These are phyloP conservation scores for Alviniconcha strummeri DNA, from an alignment of 2,888 invertebrate genomes.

Conservation along the genomic window DNA sequence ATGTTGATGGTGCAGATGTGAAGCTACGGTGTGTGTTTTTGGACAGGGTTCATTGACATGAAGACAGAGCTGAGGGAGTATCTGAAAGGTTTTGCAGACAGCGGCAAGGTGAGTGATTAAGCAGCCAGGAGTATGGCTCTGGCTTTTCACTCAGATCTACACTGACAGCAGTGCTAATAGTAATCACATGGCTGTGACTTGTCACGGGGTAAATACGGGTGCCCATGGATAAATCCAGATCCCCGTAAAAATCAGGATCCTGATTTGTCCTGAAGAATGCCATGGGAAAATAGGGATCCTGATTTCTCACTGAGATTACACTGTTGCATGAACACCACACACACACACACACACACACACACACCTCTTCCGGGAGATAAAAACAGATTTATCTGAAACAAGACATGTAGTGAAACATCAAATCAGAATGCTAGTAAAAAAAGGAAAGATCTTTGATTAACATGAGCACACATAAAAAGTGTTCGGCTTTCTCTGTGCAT, in stretches of 20 bases:
- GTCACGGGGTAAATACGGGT: too few relatives aligned
- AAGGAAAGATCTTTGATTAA: too few relatives aligned
- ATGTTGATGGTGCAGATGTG: background rate
- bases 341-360: background rate
- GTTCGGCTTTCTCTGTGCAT: too few relatives aligned
- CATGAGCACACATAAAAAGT: too few relatives aligned
- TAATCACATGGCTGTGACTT: too few relatives aligned
- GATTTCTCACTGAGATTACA: background rate
- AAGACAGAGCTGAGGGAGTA: slow-evolving; percentile 88
- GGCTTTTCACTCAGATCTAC: too few relatives aligned
- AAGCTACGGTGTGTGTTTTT: slow-evolving; percentile 8
- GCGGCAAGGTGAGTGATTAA: slow-evolving; percentile 82
- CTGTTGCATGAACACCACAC: background rate
- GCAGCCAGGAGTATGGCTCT: too few relatives aligned
- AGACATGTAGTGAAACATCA: too few relatives aligned
- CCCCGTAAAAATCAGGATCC: background rate
- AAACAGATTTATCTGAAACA: too few relatives aligned
- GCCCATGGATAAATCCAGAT: too few relatives aligned
- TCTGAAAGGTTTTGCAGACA: slow-evolving; percentile 87
- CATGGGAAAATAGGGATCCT: background rate
- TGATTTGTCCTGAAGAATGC: background rate
- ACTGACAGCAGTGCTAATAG: too few relatives aligned
- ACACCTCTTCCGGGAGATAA: background rate
- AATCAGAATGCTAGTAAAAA: too few relatives aligned
- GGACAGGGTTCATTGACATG: slow-evolving; percentile 89